phyloP scores from a whole-genome alignment of 2,797 vertebrate species.

The Lutjanus argentimaculatus region DNA sequence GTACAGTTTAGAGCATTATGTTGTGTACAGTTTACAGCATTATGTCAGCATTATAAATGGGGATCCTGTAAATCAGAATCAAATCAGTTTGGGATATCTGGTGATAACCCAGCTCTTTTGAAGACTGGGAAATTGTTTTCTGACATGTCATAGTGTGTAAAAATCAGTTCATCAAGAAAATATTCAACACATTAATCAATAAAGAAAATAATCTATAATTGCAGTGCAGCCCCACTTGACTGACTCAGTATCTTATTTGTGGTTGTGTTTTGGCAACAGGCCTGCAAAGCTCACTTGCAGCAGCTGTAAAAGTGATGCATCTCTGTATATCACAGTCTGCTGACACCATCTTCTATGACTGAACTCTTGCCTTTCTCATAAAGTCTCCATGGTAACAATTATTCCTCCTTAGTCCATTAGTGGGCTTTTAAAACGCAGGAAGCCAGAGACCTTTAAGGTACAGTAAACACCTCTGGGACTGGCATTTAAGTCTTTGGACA shows the following conservation, averaged over 20 bases:
- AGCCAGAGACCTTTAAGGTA: slow-evolving; percentile 47
- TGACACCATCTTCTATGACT: slow-evolving; percentile 31
- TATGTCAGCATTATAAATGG: too few species aligned
- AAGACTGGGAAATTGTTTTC: neutral
- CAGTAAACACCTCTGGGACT: slow-evolving; percentile 48
- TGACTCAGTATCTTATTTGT: neutral
- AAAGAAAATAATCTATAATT: neutral
- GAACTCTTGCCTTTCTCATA: slow-evolving; percentile 47
- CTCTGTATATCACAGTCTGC: slow-evolving; percentile 18
- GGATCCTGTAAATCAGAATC: too few species aligned
- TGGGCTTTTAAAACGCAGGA: slow-evolving; percentile 60
- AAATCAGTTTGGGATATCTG: too few species aligned
- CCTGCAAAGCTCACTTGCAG: neutral
- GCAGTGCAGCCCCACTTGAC: neutral
- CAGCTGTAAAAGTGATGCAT: slow-evolving; percentile 37
- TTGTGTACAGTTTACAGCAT: too few species aligned
- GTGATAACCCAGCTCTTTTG: too few species aligned
- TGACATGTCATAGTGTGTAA: neutral
- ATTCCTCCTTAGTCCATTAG: slow-evolving; percentile 56
- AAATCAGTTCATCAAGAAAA: neutral
- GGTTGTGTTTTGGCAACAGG: neutral
- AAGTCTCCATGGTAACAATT: slow-evolving; percentile 65
- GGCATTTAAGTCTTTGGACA: slow-evolving; percentile 50
- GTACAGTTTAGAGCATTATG: too few species aligned
- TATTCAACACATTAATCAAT: neutral